These are phyloP conservation scores for Panzeria rudis DNA, from an alignment of 2,888 invertebrate genomes.

Conservation along the genomic window DNA sequence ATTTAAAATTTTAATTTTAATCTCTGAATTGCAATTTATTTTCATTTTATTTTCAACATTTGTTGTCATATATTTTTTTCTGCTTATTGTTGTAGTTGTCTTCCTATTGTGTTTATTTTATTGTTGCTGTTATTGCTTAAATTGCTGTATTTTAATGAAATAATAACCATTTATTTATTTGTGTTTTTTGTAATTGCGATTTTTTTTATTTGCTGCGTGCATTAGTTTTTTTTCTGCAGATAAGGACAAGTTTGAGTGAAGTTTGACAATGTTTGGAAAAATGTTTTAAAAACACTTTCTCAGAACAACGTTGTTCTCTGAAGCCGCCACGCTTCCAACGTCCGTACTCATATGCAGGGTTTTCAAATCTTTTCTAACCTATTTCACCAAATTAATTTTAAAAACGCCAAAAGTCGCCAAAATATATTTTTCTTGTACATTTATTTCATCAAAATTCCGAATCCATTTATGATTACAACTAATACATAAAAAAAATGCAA, in stretches of 20 bases:
- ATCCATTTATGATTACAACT: no score
- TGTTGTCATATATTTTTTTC: slow-evolving; percentile 5
- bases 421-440: no score
- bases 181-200: slow-evolving; percentile 3
- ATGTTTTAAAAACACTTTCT: background rate
- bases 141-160: slow-evolving; percentile 66
- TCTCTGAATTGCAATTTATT: slow-evolving; percentile 64
- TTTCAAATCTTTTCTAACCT: no score
- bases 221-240: background rate
- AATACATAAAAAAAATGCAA: no score
- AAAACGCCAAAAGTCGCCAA: no score
- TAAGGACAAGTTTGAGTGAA: background rate
- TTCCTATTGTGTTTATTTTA: slow-evolving; percentile 44
- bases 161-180: slow-evolving; percentile 70
- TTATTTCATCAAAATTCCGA: no score
- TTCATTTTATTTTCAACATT: slow-evolving; percentile 52
- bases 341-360: no score
- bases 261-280: background rate
- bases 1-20: slow-evolving; percentile 67
- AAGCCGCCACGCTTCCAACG: no score
- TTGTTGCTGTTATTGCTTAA: slow-evolving; percentile 42
- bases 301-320: no score
- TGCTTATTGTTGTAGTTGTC: slow-evolving; percentile 20
- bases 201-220: slow-evolving; percentile 8
- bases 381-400: no score